Conservation (phyloP, 1,140 invertebrate species). For the Acromyrmex echinatior region DNA sequence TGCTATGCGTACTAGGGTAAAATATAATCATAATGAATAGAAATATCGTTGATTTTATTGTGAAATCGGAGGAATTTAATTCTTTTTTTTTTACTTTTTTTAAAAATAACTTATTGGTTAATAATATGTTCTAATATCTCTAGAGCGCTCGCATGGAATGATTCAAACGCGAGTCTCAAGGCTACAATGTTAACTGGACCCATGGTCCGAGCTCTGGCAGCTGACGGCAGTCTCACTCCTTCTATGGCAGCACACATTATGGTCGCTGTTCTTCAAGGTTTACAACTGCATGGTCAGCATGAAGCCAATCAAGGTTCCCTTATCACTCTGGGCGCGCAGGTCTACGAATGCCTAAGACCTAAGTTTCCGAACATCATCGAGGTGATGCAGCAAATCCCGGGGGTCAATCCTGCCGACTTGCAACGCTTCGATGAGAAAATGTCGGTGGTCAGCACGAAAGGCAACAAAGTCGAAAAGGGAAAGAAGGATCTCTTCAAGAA, state of each 20-base stretch:
- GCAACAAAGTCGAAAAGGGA: constrained; percentile 94
- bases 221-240: constrained; percentile 88
- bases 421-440: constrained; percentile 95
- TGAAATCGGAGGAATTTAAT: neutral
- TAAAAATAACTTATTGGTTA: neutral
- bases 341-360: constrained; percentile 93
- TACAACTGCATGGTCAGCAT: constrained; percentile 94
- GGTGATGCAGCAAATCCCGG: constrained; percentile 92
- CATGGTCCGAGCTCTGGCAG: constrained; percentile 88
- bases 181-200: constrained; percentile 91
- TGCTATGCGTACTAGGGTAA: constrained; percentile 89
- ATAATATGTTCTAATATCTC: constrained; percentile 63
- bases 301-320: constrained; percentile 92
- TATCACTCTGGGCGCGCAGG: constrained; percentile 90
- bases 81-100: neutral
- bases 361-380: constrained; percentile 90
- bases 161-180: constrained; percentile 92
- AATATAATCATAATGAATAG: neutral
- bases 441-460: constrained; percentile 89
- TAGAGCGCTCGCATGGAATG: constrained; percentile 94
- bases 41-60: neutral
- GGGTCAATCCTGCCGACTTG: constrained; percentile 91
- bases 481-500: constrained; percentile 97
- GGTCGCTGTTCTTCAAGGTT: constrained; percentile 91
- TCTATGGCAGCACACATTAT: constrained; percentile 91